A percentile compares a stretch with the other conserved stretches of the same genome.
These are phyloP conservation scores for Conistra vaccinii DNA, from an alignment of 2,888 invertebrate genomes.

Conservation along the genomic window DNA sequence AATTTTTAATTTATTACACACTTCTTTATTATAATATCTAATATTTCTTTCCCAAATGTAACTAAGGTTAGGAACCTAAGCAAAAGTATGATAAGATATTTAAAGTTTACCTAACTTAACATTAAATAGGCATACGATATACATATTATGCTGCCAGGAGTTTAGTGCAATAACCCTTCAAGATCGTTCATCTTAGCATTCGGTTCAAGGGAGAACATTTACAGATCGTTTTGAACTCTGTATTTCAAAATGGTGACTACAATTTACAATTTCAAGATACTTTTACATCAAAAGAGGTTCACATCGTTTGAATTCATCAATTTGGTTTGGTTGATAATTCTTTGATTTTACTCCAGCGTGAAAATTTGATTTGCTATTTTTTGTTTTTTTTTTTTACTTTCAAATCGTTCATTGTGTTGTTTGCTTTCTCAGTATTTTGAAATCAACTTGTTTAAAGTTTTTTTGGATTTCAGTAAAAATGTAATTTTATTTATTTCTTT, in stretches of 20 bases:
- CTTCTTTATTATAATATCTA: too few species aligned
- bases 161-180: conserved; percentile 34
- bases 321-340: background rate
- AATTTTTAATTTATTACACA: too few species aligned
- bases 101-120: background rate
- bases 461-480: background rate
- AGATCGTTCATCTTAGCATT: conserved; percentile 25
- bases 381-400: too few species aligned
- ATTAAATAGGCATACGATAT: background rate
- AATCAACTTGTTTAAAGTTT: background rate
- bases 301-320: background rate
- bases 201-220: conserved; percentile 39
- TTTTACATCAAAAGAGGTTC: conserved; percentile 6
- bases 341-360: conserved; percentile 22
- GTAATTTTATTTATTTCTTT: background rate
- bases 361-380: conserved; percentile 39
- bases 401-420: background rate
- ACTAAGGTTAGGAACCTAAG: background rate
- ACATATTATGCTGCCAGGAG: background rate
- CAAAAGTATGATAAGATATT: conserved; percentile 5
- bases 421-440: background rate
- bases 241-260: conserved; percentile 19
- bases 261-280: background rate
- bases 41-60: background rate
- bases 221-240: conserved; percentile 37